Evolutionary conservation across 2,888 invertebrate genomes (phyloP).

Genomic region (Elegia similella): DNA sequence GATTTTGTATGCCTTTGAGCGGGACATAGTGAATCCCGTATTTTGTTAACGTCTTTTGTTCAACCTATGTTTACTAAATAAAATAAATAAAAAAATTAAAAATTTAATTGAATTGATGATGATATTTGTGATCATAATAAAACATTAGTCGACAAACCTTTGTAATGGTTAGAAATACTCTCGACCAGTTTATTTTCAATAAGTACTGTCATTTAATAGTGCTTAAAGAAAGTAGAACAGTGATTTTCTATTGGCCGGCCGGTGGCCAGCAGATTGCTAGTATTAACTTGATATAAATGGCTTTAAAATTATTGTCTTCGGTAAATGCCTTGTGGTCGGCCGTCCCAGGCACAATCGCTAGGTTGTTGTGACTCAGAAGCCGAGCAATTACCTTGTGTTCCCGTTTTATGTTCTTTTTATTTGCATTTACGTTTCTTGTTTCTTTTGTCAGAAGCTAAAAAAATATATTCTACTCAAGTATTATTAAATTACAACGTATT

Average conservation of each 20-base stretch:
- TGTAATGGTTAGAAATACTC: slow-evolving; percentile 15
- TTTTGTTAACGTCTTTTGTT: no score
- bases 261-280: slow-evolving; percentile 17
- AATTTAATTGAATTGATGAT: background rate
- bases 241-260: background rate
- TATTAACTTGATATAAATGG: slow-evolving; percentile 21
- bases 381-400: slow-evolving; percentile 5
- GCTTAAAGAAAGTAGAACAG: slow-evolving; percentile 8
- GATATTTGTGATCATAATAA: no score
- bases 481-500: no score
- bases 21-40: no score
- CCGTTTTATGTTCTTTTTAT: background rate
- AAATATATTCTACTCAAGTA: no score
- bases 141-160: no score
- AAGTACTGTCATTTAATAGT: slow-evolving; percentile 7
- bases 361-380: slow-evolving; percentile 5
- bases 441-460: background rate
- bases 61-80: no score
- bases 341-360: background rate
- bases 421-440: background rate
- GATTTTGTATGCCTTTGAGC: no score
- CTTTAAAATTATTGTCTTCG: slow-evolving; percentile 19
- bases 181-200: slow-evolving; percentile 15
- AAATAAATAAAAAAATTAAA: no score
- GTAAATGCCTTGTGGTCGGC: slow-evolving; percentile 15